These are phyloP conservation scores for Sprattus sprattus DNA, from an alignment of 2,113 vertebrate species.

Conservation along the genomic window DNA sequence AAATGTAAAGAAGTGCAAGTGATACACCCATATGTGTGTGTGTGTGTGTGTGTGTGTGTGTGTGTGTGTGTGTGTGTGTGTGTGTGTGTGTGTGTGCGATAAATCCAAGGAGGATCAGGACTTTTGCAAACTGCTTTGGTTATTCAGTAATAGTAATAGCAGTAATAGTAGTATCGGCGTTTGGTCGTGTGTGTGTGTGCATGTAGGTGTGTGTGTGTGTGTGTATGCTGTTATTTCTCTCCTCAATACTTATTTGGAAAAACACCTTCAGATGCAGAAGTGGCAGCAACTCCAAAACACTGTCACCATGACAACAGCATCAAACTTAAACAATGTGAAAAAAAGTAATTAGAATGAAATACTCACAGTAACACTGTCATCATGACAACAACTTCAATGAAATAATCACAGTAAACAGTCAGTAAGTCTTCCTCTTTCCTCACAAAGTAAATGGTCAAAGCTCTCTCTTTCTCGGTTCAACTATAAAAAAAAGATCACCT, in stretches of 20 bases:
- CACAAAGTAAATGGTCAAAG: conserved; percentile 8
- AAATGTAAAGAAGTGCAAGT: no score
- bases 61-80: no score
- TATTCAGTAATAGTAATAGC: no score
- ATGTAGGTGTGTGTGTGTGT: no score
- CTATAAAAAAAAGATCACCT: not conserved
- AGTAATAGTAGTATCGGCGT: no score
- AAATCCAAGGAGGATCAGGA: no score
- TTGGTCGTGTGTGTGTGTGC: no score
- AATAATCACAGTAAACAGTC: conserved; percentile 9
- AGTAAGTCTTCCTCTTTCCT: not conserved
- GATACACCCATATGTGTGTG: no score
- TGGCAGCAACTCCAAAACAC: not conserved
- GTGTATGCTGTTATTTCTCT: no score
- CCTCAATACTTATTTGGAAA: not conserved
- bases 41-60: no score
- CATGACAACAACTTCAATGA: not conserved
- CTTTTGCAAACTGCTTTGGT: no score
- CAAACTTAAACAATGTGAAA: not conserved
- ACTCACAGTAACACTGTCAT: not conserved
- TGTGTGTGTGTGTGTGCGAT: no score
- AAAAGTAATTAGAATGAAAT: not conserved
- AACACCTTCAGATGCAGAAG: not conserved
- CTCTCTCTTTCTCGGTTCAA: not conserved
- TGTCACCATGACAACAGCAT: not conserved